Base-by-base conservation (phyloP, 2,888 invertebrate genomes). In the Aphidius colemani region DNA sequence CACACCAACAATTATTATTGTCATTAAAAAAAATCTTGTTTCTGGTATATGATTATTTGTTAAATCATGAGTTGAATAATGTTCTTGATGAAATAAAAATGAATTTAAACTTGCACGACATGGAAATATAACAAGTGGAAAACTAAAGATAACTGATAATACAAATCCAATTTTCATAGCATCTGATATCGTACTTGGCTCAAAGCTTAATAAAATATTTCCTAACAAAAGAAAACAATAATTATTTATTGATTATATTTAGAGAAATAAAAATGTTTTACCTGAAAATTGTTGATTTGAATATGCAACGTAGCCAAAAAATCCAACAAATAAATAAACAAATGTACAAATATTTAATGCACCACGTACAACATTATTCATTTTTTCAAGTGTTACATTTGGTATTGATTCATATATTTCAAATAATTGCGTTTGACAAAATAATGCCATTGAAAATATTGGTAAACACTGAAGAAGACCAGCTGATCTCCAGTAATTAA, bases 111-210 rank as follows among this genome's bases (percentile, higher is more conserved):
- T 96, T 9, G 94, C 94, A 65, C 98, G 85, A 78, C 97, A 97
- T 0, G 98, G 98, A 83, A 98, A 98, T 80, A 98, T 94, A 72
- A 96, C 94, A 69, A 99, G 86, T 1, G 98, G 98, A 84, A 98
- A 98, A 78, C 97, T 97, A 80, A 96, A 94, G 11, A 96, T 96
- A 43, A 98, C 89, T 0, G 97, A 96, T 74, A 97, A 85, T 7
- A 98, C 92, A 85, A 98, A 98, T 40, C 96, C 95, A 69, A 97
- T 86, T 86, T 97, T 97, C 75, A 98, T 94, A 64, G 93, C 86
- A 83, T 97, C 95, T 72, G 93, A 94, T 46, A 91, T 87, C 78
- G 91, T 84, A 3, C 94, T 92, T 0, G 92, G 89, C 43, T 91
- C 88, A 73, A 98, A 89, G 80, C 92, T 93, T 81, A 96, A 88